phyloP scores from a whole-genome alignment of 1,140 invertebrate species.

The Reticulitermes speratus region DNA sequence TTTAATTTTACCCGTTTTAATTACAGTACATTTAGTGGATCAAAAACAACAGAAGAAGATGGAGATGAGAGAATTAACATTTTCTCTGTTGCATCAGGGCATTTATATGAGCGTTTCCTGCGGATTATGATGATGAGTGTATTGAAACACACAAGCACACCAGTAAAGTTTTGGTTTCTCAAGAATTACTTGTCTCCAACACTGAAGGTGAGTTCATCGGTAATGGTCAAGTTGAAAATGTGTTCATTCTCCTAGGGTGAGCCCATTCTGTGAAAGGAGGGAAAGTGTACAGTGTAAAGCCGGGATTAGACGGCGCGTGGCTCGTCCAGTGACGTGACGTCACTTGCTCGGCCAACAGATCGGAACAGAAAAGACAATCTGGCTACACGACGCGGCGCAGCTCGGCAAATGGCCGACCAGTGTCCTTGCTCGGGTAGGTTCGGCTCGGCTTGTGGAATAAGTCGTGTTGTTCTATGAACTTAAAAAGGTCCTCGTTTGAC shows the following conservation, averaged over 20 bases:
- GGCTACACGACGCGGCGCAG: too few relatives aligned
- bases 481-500: too few relatives aligned
- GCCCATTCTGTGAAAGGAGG: too few relatives aligned
- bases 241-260: too few relatives aligned
- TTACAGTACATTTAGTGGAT: constrained; percentile 60
- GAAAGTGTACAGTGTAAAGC: constrained; percentile 14
- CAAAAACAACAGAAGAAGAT: constrained; percentile 61
- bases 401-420: too few relatives aligned
- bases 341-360: too few relatives aligned
- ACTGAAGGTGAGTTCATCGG: constrained; percentile 68
- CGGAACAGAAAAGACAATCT: too few relatives aligned
- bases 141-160: constrained; percentile 92
- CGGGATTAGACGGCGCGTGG: too few relatives aligned
- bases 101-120: constrained; percentile 96
- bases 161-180: constrained; percentile 99
- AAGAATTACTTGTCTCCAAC: constrained; percentile 99
- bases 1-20: not conserved
- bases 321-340: too few relatives aligned
- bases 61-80: constrained; percentile 92
- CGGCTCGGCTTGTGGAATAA: too few relatives aligned
- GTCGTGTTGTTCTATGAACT: not conserved
- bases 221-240: too few relatives aligned
- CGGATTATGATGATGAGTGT: constrained; percentile 99
- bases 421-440: too few relatives aligned
- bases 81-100: constrained; percentile 98